These are phyloP conservation scores for Polydrusus pterygomalis DNA, from an alignment of 2,888 invertebrate genomes.

Conservation along the genomic window DNA sequence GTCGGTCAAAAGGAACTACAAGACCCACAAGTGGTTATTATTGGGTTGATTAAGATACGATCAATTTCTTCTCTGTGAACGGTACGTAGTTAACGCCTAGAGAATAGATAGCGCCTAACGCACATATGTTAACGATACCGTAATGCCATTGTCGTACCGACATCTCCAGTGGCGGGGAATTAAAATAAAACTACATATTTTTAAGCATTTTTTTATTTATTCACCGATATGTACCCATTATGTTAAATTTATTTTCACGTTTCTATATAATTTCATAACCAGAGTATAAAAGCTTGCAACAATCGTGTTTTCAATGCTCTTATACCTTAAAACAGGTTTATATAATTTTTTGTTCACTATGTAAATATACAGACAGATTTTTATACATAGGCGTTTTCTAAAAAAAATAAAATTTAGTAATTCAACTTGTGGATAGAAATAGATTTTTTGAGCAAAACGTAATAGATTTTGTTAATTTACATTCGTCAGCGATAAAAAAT, in stretches of 20 bases:
- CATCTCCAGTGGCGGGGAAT: conserved; percentile 1
- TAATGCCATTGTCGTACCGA: not conserved
- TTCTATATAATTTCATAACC: conserved; percentile 47
- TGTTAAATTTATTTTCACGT: conserved; percentile 59
- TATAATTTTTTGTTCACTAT: conserved; percentile 49
- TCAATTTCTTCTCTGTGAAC: not conserved
- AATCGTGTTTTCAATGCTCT: conserved; percentile 45
- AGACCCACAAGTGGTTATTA: conserved; percentile 10
- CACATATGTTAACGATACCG: not conserved
- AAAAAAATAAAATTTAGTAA: conserved; percentile 33
- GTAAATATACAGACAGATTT: conserved; percentile 51
- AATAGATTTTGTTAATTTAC: conserved; percentile 22
- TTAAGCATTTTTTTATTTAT: conserved; percentile 60
- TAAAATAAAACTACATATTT: conserved; percentile 37
- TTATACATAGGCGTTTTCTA: conserved; percentile 45
- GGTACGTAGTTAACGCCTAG: not conserved
- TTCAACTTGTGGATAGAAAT: conserved; percentile 36
- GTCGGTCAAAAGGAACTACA: not conserved
- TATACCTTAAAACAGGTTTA: conserved; percentile 45
- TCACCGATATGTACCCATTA: conserved; percentile 67
- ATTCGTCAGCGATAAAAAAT: not conserved
- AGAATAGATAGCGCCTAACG: not conserved
- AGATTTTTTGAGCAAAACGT: conserved; percentile 42
- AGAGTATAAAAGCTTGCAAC: conserved; percentile 52
- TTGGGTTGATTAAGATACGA: not conserved